Conservation (phyloP, 2,888 invertebrate species). For the Junonia oenone region DNA sequence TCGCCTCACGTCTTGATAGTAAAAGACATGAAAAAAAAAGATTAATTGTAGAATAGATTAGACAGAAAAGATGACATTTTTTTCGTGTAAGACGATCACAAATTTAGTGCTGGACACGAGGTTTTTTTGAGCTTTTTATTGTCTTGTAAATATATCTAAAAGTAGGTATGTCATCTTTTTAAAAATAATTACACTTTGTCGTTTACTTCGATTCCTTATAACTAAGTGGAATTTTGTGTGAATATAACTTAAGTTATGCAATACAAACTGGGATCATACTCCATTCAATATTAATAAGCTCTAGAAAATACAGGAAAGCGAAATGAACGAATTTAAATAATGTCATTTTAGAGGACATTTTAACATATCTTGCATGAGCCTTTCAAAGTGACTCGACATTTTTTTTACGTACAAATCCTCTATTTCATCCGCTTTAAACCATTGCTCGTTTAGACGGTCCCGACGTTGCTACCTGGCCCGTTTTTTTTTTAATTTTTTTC, state of each 20-base stretch:
- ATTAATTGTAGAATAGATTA: not conserved
- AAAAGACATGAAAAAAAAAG: not conserved
- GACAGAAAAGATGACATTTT: not conserved
- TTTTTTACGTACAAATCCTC: conserved; percentile 7
- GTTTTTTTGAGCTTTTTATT: too few species aligned
- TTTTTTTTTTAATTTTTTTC: conserved; percentile 8
- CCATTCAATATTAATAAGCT: not conserved
- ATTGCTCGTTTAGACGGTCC: conserved; percentile 10
- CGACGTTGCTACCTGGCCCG: conserved; percentile 23
- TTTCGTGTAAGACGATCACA: too few species aligned
- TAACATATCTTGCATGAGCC: not conserved
- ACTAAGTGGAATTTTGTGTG: too few species aligned
- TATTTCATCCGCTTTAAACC: conserved; percentile 5
- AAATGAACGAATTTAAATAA: not conserved
- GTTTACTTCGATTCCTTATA: too few species aligned
- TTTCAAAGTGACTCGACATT: conserved; percentile 6
- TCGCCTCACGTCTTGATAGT: conserved; percentile 16
- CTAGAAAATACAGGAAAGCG: not conserved
- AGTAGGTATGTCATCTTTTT: too few species aligned
- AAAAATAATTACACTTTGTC: too few species aligned
- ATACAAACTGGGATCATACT: not conserved
- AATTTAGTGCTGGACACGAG: too few species aligned
- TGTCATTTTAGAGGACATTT: not conserved
- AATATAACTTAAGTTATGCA: too few species aligned
- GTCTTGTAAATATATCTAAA: too few species aligned